Conservation (phyloP, 2,797 vertebrate genomes). For the Simalia tracyae region DNA sequence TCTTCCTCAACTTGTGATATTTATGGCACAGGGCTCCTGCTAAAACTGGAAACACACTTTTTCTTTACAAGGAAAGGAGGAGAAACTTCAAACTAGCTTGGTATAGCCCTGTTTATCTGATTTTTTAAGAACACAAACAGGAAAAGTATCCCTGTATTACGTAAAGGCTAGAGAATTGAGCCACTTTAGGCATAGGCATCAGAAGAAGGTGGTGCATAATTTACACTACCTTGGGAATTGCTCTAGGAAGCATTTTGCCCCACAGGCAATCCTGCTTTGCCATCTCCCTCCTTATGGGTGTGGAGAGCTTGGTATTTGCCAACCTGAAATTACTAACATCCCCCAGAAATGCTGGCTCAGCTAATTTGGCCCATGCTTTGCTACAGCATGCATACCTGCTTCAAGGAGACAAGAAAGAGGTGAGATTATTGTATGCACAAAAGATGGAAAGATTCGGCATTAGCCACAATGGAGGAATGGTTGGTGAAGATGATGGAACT, state of each 20-base stretch:
- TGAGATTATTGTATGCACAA: neutral
- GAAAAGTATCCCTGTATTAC: neutral
- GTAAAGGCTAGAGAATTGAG: neutral
- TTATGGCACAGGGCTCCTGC: neutral
- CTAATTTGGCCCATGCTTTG: slow-evolving; percentile 10
- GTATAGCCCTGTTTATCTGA: neutral
- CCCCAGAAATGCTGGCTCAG: slow-evolving; percentile 20
- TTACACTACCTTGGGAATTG: slow-evolving; percentile 4
- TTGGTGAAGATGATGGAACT: neutral
- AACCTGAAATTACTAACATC: neutral
- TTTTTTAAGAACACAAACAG: neutral
- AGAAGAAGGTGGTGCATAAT: neutral
- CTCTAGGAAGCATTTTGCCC: neutral
- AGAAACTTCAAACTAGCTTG: slow-evolving; percentile 5
- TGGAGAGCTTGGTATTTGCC: slow-evolving; percentile 25
- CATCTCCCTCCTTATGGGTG: neutral
- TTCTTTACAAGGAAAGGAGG: slow-evolving; percentile 3
- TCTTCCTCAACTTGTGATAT: neutral
- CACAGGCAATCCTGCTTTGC: neutral
- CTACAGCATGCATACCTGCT: slow-evolving; percentile 19
- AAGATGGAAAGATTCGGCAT: neutral
- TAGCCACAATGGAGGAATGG: neutral
- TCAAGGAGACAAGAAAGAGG: neutral
- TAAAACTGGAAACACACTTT: slow-evolving; percentile 3
- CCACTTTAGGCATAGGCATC: neutral